Conservation (phyloP, 2,113 vertebrate genomes). For the Paedocypris sp. region DNA sequence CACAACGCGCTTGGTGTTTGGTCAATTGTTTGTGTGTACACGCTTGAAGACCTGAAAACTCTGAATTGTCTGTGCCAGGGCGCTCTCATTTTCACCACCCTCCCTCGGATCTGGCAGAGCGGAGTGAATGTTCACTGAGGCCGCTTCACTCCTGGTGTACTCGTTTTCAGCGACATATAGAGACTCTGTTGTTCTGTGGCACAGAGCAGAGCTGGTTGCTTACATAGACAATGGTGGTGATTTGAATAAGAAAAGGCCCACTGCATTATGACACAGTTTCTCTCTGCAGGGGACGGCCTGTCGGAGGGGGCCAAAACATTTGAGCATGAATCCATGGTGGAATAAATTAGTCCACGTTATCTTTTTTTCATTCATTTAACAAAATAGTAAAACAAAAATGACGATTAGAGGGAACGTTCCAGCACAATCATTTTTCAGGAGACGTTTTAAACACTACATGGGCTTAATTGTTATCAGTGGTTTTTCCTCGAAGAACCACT, state of each 20-base stretch:
- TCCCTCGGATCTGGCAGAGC: background rate
- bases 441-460: too few species aligned
- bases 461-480: too few species aligned
- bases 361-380: too few species aligned
- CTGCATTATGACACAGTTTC: constrained; percentile 72
- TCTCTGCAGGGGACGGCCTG: constrained; percentile 60
- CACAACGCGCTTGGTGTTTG: constrained; percentile 21
- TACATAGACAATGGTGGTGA: constrained; percentile 62
- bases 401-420: too few species aligned
- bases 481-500: too few species aligned
- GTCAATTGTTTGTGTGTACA: constrained; percentile 42
- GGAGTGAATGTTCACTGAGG: constrained; percentile 32
- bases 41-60: constrained; percentile 33
- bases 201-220: constrained; percentile 54
- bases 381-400: too few species aligned
- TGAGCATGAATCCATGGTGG: constrained; percentile 47
- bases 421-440: too few species aligned
- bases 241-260: constrained; percentile 68
- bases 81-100: constrained; percentile 37
- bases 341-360: constrained; percentile 57
- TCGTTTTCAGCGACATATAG: constrained; percentile 52
- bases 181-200: constrained; percentile 58
- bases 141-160: constrained; percentile 40
- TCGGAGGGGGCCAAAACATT: constrained; percentile 46
- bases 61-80: constrained; percentile 42